Percentiles rank a stretch among this genome's conserved stretches.
These are phyloP conservation scores for Spondyliosoma cantharus DNA, from an alignment of 2,797 vertebrate genomes.

Conservation along the genomic window DNA sequence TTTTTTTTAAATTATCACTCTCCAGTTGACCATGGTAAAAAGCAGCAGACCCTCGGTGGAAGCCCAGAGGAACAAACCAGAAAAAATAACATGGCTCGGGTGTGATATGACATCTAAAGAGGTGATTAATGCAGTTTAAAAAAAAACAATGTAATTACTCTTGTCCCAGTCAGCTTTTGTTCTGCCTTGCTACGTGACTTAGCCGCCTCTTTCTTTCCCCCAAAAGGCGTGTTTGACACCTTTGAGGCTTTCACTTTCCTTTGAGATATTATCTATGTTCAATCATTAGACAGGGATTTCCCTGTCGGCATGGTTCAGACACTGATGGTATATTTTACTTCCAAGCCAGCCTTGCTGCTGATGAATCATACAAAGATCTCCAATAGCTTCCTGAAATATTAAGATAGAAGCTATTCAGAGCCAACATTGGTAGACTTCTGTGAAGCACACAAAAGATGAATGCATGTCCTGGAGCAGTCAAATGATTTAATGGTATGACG, in stretches of 20 bases:
- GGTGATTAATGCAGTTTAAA: constrained; percentile 5
- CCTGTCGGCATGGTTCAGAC: constrained; percentile 26
- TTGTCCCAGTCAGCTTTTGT: neutral
- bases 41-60: constrained; percentile 1
- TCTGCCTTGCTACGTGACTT: constrained; percentile 7
- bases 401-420: constrained; percentile 17
- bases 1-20: constrained; percentile 2
- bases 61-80: constrained; percentile 11
- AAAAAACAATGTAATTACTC: constrained; percentile 2
- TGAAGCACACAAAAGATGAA: constrained; percentile 9
- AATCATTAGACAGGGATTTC: constrained; percentile 29
- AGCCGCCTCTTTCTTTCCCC: neutral
- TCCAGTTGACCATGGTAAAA: constrained; percentile 3
- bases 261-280: constrained; percentile 29
- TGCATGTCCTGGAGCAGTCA: neutral
- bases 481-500: neutral
- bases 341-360: neutral
- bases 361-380: constrained; percentile 35
- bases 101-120: constrained; percentile 2
- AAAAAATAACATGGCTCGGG: constrained; percentile 2
- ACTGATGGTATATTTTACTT: constrained; percentile 13
- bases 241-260: constrained; percentile 7
- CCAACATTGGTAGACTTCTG: neutral
- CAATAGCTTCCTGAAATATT: constrained; percentile 32
- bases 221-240: constrained; percentile 10